phyloP scores from a whole-genome alignment of 2,113 vertebrate species.

The Heterochromis multidens region DNA sequence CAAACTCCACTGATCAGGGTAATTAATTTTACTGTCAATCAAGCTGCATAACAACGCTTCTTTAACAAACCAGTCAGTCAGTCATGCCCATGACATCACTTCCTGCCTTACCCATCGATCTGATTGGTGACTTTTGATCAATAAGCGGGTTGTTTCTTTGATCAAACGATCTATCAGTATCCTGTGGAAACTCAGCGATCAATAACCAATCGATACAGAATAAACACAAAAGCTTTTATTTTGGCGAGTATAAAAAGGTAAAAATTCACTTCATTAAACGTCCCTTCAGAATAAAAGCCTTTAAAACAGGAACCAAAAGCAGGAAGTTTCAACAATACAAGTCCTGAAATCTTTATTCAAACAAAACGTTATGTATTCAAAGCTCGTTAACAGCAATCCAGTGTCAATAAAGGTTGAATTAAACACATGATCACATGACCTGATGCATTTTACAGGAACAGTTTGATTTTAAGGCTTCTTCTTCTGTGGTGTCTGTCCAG shows the following conservation, averaged over 20 bases:
- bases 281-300: conserved; percentile 29
- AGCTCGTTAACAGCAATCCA: conserved; percentile 5
- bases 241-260: conserved; percentile 43
- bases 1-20: too few relatives aligned
- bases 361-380: background rate
- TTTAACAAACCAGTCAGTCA: background rate
- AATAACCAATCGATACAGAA: background rate
- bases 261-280: conserved; percentile 18
- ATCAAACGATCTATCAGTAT: background rate
- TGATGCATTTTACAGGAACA: background rate
- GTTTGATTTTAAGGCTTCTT: background rate
- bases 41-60: too few relatives aligned
- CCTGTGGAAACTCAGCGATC: background rate
- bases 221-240: conserved; percentile 20
- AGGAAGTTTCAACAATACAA: background rate
- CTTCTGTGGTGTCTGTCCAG: background rate
- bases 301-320: background rate
- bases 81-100: background rate
- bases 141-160: rapidly evolving
- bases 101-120: background rate
- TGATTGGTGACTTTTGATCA: background rate
- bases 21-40: too few relatives aligned
- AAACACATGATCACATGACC: background rate
- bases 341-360: background rate
- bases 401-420: conserved; percentile 9